These are phyloP conservation scores for Atethmia centrago DNA, from an alignment of 2,888 invertebrate species.

Conservation along the genomic window DNA sequence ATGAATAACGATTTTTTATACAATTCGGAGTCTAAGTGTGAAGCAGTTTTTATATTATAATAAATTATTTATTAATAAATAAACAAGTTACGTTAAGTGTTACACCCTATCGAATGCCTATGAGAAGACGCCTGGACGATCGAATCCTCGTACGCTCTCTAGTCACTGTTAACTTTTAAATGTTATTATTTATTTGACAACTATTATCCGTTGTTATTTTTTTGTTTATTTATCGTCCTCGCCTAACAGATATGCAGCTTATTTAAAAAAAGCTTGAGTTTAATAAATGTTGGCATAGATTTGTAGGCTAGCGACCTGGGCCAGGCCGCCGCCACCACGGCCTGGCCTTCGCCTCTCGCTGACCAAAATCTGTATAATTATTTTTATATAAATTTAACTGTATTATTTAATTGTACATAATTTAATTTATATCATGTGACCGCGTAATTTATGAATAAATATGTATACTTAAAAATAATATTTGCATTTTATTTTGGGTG, in stretches of 20 bases:
- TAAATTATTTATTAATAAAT: slow-evolving; percentile 87
- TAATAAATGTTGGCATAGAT: slow-evolving; percentile 83
- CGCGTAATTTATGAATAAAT: slow-evolving; percentile 90
- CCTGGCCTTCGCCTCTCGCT: slow-evolving; percentile 71
- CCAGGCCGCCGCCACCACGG: slow-evolving; percentile 82
- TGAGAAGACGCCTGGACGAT: slow-evolving; percentile 81
- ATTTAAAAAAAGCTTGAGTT: slow-evolving; percentile 83
- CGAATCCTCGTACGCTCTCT: slow-evolving; percentile 80
- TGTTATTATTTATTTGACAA: slow-evolving; percentile 81
- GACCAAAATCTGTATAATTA: slow-evolving; percentile 80
- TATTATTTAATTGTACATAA: slow-evolving; percentile 90
- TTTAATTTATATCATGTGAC: slow-evolving; percentile 90
- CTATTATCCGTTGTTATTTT: slow-evolving; percentile 68
- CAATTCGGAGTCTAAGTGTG: slow-evolving; percentile 87
- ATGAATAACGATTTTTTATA: slow-evolving; percentile 86
- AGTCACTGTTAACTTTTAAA: slow-evolving; percentile 87
- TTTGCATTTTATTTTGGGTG: slow-evolving; percentile 73
- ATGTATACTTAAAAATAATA: slow-evolving; percentile 87
- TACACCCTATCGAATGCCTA: slow-evolving; percentile 88
- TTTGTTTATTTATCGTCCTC: slow-evolving; percentile 77
- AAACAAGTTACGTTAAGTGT: slow-evolving; percentile 84
- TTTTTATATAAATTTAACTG: slow-evolving; percentile 89
- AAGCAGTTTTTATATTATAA: slow-evolving; percentile 82
- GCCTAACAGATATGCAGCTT: slow-evolving; percentile 87
- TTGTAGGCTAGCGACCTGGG: slow-evolving; percentile 62